A percentile compares a stretch with the other conserved stretches of the same genome.
Evolutionary conservation across 2,113 vertebrate genomes (phyloP).

Genomic region (Bos javanicus): DNA sequence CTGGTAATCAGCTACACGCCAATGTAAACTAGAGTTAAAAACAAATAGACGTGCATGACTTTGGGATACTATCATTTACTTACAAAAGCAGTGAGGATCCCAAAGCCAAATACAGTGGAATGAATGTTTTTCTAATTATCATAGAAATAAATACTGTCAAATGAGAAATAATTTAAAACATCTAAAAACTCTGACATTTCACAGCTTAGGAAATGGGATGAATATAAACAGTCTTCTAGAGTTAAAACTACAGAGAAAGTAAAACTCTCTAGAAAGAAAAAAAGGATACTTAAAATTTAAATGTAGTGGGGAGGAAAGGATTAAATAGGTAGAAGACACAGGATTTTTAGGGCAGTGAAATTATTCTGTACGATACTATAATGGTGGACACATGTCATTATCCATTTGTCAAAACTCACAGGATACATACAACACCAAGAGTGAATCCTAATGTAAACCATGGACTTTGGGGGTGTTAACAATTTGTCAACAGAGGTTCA

Average conservation of each 20-base stretch:
- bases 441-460: background rate
- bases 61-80: background rate
- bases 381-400: background rate
- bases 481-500: background rate
- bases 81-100: background rate
- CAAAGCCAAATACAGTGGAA: background rate
- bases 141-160: background rate
- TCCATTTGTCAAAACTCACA: background rate
- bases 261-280: background rate
- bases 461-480: background rate
- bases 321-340: background rate
- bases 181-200: background rate
- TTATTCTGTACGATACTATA: background rate
- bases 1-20: background rate
- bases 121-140: background rate
- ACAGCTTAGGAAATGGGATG: constrained; percentile 22
- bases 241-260: constrained; percentile 10
- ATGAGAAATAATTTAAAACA: constrained; percentile 47
- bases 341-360: background rate
- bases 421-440: background rate
- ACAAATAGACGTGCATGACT: background rate
- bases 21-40: background rate
- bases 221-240: background rate
- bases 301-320: background rate
- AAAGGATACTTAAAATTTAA: constrained; percentile 16